These are phyloP conservation scores for Melanostoma scalare DNA, from an alignment of 2,888 invertebrate genomes.

Conservation along the genomic window DNA sequence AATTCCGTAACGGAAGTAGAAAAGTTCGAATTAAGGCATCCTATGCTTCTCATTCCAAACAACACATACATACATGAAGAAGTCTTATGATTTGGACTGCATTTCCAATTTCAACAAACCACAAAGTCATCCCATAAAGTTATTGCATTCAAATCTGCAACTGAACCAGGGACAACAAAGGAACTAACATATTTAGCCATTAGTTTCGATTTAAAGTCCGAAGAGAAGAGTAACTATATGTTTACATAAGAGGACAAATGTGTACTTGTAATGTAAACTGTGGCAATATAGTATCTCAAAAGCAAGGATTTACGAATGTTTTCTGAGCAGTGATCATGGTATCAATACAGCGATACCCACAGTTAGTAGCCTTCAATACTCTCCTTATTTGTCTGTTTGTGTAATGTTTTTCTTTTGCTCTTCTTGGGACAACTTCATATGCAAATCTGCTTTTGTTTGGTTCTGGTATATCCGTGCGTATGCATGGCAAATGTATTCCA, in stretches of 20 bases:
- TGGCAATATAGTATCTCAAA: conserved; percentile 59
- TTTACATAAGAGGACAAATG: conserved; percentile 43
- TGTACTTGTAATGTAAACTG: conserved; percentile 43
- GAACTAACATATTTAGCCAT: conserved; percentile 52
- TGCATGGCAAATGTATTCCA: conserved; percentile 52
- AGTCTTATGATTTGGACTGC: conserved; percentile 44
- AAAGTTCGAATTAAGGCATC: conserved; percentile 19
- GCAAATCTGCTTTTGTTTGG: conserved; percentile 67
- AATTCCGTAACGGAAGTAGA: too few species aligned
- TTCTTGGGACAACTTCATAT: conserved; percentile 55
- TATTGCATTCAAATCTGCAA: conserved; percentile 48
- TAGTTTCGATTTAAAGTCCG: conserved; percentile 51
- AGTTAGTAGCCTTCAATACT: conserved; percentile 46
- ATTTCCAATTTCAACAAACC: conserved; percentile 69
- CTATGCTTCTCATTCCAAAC: conserved; percentile 41
- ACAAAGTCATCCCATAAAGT: conserved; percentile 61
- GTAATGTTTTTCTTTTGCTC: conserved; percentile 13
- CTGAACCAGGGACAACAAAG: conserved; percentile 7
- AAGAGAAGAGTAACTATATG: conserved; percentile 46
- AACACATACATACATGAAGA: conserved; percentile 36
- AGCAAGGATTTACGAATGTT: conserved; percentile 63
- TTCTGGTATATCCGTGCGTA: conserved; percentile 4
- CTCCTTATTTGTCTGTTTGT: conserved; percentile 43
- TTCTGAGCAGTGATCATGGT: conserved; percentile 62
- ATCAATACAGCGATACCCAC: conserved; percentile 61